Percentiles rank a stretch among this genome's conserved stretches.
Evolutionary conservation across 2,888 invertebrate genomes (phyloP).

Genomic region (Nineta flava): DNA sequence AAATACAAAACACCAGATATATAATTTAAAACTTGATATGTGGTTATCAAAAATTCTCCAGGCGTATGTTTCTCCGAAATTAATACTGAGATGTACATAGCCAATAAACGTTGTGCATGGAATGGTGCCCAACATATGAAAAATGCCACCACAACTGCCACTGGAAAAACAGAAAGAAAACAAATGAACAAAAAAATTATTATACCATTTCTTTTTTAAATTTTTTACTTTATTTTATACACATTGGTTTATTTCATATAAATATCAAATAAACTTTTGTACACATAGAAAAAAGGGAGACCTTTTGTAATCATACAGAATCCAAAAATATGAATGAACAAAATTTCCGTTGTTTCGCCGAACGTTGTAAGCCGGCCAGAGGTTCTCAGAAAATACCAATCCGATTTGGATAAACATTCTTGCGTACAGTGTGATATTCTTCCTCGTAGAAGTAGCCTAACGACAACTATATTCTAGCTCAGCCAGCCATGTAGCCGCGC

Average conservation of each 20-base stretch:
- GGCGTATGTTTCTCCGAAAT: slow-evolving; percentile 15
- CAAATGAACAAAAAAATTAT: neutral
- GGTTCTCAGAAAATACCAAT: too few species aligned
- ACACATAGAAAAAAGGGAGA: too few species aligned
- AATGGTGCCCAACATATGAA: slow-evolving; percentile 44
- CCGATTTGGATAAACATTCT: too few species aligned
- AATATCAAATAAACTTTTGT: neutral
- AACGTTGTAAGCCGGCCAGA: too few species aligned
- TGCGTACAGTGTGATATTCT: too few species aligned
- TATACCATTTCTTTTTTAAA: neutral
- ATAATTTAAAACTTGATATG: slow-evolving; percentile 37
- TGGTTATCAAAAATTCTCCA: slow-evolving; percentile 17
- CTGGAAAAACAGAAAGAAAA: slow-evolving; percentile 29
- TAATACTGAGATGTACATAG: slow-evolving; percentile 32
- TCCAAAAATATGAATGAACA: too few species aligned
- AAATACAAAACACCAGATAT: slow-evolving; percentile 50
- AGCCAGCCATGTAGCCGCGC: too few species aligned
- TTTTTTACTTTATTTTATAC: too few species aligned
- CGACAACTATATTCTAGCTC: too few species aligned
- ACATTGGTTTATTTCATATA: neutral
- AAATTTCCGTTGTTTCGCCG: too few species aligned
- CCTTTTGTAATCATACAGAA: too few species aligned
- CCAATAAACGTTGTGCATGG: slow-evolving; percentile 44
- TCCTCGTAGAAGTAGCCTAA: too few species aligned
- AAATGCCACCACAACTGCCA: slow-evolving; percentile 69